phyloP scores from a whole-genome alignment of 2,113 vertebrate genomes.

The Sylvicapra grimmia region DNA sequence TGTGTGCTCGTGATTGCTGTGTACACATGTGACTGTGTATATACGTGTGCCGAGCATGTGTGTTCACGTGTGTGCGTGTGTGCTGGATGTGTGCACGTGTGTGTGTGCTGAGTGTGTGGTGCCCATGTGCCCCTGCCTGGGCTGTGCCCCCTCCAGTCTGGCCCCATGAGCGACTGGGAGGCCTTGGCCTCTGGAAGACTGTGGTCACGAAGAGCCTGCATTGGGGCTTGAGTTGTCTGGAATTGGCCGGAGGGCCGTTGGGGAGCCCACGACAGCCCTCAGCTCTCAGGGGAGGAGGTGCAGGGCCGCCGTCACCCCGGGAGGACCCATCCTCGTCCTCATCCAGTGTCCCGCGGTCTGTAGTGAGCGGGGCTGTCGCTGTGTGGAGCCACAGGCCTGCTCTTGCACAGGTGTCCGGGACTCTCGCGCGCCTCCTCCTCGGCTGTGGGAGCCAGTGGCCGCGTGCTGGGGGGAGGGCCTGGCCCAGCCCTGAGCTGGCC shows the following conservation, averaged over 20 bases:
- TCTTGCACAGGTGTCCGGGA: neutral
- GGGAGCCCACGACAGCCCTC: neutral
- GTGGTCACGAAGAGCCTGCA: neutral
- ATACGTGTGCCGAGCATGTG: rapidly evolving
- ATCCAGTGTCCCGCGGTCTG: neutral
- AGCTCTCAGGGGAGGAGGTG: neutral
- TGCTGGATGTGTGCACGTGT: no score
- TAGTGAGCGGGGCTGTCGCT: rapidly evolving
- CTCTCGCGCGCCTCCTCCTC: neutral
- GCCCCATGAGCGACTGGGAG: neutral
- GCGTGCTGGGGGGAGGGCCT: neutral
- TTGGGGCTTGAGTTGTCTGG: neutral
- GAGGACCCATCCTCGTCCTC: neutral
- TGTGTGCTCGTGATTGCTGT: neutral
- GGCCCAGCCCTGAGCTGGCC: neutral
- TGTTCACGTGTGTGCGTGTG: neutral
- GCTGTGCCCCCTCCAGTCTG: neutral
- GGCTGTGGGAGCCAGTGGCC: neutral
- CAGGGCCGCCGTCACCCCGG: neutral
- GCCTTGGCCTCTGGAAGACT: neutral
- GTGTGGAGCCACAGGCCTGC: neutral
- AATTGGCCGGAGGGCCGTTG: neutral
- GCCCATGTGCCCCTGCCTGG: neutral
- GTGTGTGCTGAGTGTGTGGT: neutral
- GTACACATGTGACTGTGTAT: neutral